Evolutionary conservation across 2,797 vertebrate genomes (phyloP).

Genomic region (Ptychadena robeensis): DNA sequence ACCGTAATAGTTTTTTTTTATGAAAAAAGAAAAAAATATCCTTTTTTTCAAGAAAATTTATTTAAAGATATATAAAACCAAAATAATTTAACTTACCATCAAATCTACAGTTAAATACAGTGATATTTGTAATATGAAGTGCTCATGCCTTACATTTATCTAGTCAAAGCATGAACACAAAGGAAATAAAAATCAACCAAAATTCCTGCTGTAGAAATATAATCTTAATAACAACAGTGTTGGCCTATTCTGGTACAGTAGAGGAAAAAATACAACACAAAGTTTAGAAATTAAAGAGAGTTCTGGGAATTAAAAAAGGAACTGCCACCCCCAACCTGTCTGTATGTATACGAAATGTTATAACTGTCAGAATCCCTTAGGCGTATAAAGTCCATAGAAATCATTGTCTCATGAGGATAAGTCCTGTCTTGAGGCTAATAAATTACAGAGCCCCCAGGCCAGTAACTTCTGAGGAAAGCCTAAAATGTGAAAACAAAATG

Average conservation of each 20-base stretch:
- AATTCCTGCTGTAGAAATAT: constrained; percentile 56
- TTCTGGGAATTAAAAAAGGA: constrained; percentile 65
- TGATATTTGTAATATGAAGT: constrained; percentile 65
- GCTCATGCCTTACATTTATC: constrained; percentile 70
- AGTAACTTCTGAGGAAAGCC: constrained; percentile 87
- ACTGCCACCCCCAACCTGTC: constrained; percentile 59
- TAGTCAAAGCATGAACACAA: constrained; percentile 71
- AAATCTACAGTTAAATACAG: constrained; percentile 69
- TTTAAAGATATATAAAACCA: constrained; percentile 47
- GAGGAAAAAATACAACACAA: constrained; percentile 72
- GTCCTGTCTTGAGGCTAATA: constrained; percentile 82
- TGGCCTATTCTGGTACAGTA: constrained; percentile 64
- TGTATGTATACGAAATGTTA: constrained; percentile 71
- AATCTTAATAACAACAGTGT: constrained; percentile 66
- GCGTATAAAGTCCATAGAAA: constrained; percentile 83
- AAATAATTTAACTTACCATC: constrained; percentile 70
- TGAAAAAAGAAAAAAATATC: background rate
- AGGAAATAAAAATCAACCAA: constrained; percentile 52
- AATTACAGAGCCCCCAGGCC: constrained; percentile 85
- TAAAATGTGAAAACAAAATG: constrained; percentile 77
- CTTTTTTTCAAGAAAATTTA: constrained; percentile 23
- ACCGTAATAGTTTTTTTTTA: constrained; percentile 4
- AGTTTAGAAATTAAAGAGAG: constrained; percentile 70
- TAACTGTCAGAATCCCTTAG: constrained; percentile 78
- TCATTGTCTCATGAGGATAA: constrained; percentile 81